Evolutionary conservation across 2,113 vertebrate species (phyloP).

Genomic region (Thomomys bottae): DNA sequence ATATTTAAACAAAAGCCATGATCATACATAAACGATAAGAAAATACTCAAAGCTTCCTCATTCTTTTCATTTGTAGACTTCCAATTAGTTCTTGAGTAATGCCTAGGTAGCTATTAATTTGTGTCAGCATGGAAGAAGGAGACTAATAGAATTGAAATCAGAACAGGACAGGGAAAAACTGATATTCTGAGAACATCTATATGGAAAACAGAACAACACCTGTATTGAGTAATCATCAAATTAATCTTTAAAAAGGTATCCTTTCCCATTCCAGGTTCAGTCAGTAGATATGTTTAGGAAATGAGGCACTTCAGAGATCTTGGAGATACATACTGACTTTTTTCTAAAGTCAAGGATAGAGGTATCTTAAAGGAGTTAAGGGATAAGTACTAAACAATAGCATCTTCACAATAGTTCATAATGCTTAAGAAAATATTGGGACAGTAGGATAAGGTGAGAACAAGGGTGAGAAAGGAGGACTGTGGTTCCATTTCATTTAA

Average conservation of each 20-base stretch:
- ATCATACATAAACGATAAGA: not conserved
- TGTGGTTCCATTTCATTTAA: not conserved
- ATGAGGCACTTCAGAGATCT: not conserved
- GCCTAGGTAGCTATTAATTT: not conserved
- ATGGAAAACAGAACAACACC: not conserved
- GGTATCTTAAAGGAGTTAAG: not conserved
- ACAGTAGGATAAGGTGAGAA: too few species aligned
- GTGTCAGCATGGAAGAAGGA: not conserved
- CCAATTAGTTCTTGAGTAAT: not conserved
- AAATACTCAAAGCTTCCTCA: not conserved
- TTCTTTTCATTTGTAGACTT: not conserved
- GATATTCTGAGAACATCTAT: not conserved
- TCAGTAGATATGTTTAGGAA: not conserved
- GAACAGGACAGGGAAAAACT: not conserved
- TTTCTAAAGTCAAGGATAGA: not conserved
- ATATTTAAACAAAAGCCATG: not conserved
- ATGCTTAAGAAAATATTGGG: not conserved
- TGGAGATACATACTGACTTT: not conserved
- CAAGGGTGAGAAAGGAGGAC: not conserved
- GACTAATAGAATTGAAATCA: not conserved
- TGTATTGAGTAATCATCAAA: not conserved
- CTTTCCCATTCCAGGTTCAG: not conserved
- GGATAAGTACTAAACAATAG: not conserved
- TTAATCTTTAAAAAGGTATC: not conserved
- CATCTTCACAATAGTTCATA: not conserved